Base-by-base conservation (phyloP, 2,797 vertebrate species). In the Tiaroga cobitis region DNA sequence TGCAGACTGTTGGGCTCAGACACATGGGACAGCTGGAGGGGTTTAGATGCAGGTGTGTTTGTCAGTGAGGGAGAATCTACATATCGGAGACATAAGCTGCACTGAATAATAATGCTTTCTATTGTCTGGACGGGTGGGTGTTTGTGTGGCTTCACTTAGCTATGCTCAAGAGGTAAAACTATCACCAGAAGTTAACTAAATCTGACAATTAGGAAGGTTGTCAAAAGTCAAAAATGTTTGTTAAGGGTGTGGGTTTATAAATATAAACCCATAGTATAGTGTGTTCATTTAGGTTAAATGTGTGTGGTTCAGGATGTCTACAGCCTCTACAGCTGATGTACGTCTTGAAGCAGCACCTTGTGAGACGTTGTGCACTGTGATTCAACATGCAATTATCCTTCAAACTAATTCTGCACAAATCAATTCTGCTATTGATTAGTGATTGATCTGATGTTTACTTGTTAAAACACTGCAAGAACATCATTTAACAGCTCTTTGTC, bases 391-490 rank as follows among this genome's bases (percentile, higher is more conserved):
- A 81, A 88, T 89, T 81, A 84, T 84, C 46, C 65, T 59, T 29
- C 56, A 61, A 34, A 80, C 46, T 83, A 67, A 77, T 83, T 90
- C 68, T 76, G 54, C 75, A 77, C 68, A 41, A 65, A 89, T 90
- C 81, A 54, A 69, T 68, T 54, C 24, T 2, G 39, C 2, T 76
- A 89, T 90, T 78, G 88, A 89, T 84, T 65, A 84, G 32, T 54
- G 54, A 90, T 90, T 54, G 85, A 87, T 77, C 88, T 46, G 85
- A 75, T 65, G 41, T 83, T 88, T 86, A 81, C 74, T 83, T 43
- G 63, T 26, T 39, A 89, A 88, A 74, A 85, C 10, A 91, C 91
- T 90, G 87, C 91, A 92, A 91, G 91, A 89, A 88, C 63, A 88
- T 86, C 88, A 86, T 92, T 88, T 91, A 61, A 74, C 69, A 41